Base-by-base conservation (phyloP, 2,888 invertebrate species). In the Conchocele bisecta region DNA sequence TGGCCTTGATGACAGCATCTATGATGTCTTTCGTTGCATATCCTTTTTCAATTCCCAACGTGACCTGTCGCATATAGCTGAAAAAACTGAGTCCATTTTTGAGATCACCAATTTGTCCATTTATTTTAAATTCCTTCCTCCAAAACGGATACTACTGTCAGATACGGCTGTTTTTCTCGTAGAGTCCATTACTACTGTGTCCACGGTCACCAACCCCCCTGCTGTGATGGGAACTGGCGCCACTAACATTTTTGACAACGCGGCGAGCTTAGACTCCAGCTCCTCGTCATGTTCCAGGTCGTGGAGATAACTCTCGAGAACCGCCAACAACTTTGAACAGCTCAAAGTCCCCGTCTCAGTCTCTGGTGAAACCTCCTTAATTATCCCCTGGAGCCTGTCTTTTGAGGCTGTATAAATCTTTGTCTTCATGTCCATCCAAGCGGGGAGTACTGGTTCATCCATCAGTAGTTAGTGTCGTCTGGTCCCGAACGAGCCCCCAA, bases 71-170 rank as follows among this genome's bases (percentile, higher is more conserved):
- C 29, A 26, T 1, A 31, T 42, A 67, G 54, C 67, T 67, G n/a
- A 42, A 35, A 26, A 37, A 60, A 11, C 59, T 41, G 1, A 53
- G 26, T 1, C 56, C 24, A 3, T 15, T 22, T 44, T 41, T 41
- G 11, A 39, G 24, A 20, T 67, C 67, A 13, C 58, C 58, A 2
- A 67, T 59, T 24, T 29, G 48, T 2, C 67, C 67, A n/a, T 11
- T 4, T n/a, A 67, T 53, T n/a, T 67, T 67, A 22, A 67, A 67
- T 13, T 67, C 59, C 44, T 53, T 59, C 17, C 37, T 31, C 13
- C 24, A 46, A 5, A 28, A 46, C 11, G 24, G 28, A n/a, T 24
- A n/a, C n/a, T n/a, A n/a, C n/a, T n/a, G n/a, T n/a, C n/a, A n/a
- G n/a, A n/a, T n/a, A n/a, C n/a, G n/a, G n/a, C n/a, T n/a, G n/a